A percentile compares a stretch with the other conserved stretches of the same genome.
These are phyloP conservation scores for Drosophila yakuba DNA, from an alignment of 1,140 invertebrate species.

Conservation along the genomic window DNA sequence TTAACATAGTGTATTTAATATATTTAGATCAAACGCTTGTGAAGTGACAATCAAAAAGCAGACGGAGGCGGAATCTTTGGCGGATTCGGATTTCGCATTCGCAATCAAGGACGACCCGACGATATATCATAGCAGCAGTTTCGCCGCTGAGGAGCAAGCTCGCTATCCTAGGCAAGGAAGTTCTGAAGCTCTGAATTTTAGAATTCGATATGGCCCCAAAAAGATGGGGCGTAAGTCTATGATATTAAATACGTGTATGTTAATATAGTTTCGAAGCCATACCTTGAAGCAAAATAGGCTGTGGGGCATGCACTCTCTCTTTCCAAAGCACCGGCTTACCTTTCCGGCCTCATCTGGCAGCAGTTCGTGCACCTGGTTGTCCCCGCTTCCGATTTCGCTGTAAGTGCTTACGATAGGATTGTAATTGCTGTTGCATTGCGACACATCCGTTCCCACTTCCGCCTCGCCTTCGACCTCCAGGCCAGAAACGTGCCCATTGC, in stretches of 20 bases:
- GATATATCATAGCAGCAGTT: constrained; percentile 12
- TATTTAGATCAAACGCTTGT: constrained; percentile 61
- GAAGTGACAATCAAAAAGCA: constrained; percentile 27
- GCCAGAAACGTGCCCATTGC: constrained; percentile 59
- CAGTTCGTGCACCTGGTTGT: constrained; percentile 65
- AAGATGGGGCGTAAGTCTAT: constrained; percentile 60
- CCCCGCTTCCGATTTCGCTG: constrained; percentile 31
- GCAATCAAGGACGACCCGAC: constrained; percentile 14
- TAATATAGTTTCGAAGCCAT: constrained; percentile 85
- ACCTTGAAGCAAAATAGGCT: constrained; percentile 92
- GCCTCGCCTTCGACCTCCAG: constrained; percentile 46
- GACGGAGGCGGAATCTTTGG: constrained; percentile 21
- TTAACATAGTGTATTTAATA: constrained; percentile 84
- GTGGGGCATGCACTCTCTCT: constrained; percentile 89
- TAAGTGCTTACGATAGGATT: constrained; percentile 26
- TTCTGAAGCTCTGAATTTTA: constrained; percentile 33
- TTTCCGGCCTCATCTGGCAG: constrained; percentile 85
- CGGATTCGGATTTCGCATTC: constrained; percentile 24
- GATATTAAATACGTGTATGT: constrained; percentile 84
- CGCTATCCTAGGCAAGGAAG: constrained; percentile 68
- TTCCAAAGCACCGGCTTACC: constrained; percentile 89
- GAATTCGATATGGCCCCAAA: constrained; percentile 30
- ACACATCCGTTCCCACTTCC: constrained; percentile 46
- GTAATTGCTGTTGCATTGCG: constrained; percentile 31
- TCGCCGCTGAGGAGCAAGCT: constrained; percentile 48